Evolutionary conservation across 2,888 invertebrate genomes (phyloP), one percentile per base, ranked within the genome.

Genomic region (Torymus tubicola): DNA sequence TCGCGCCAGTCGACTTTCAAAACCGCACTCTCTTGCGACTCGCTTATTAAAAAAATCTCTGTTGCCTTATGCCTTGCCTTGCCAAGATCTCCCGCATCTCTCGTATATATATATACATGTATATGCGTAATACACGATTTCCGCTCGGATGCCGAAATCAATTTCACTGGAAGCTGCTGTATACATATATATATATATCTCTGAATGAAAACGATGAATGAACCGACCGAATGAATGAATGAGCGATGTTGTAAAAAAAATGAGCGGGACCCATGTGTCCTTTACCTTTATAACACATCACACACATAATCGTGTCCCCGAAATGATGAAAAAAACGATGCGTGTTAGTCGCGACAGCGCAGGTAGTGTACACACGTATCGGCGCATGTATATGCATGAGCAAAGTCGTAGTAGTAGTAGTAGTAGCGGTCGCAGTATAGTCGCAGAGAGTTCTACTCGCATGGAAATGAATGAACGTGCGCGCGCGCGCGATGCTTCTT

Each of bases 191-290:
- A 42, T 42, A 21, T 2, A 42, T 42, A 5, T 42, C 31, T 31
- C 8, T 86, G 87, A 85, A 84, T 83, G 86, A 85, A 82, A 68
- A 13, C 79, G 57, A 73, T 84, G 86, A 86, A 86, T 86, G 86
- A 77, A 18, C 52, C 31, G 31, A 85, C 71, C 60, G 78, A 82
- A 64, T 13, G 81, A 61, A 73, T 84, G 86, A 86, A 86, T 86
- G 86, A 77, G 52, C 52, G 60, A 24, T 18, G 53, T 42, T 42
- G 21, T 21, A 61, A 64, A 53, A 64, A 70, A 55, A 67, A 55
- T 13, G 50, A 16, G 13, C 50, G 21, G 21, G 61, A 42, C 31
- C 10, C 60, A 24, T 14, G 53, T 31, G 55, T 69, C 69, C 57
- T 75, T 67, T 31, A 42, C 70, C 42, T 42, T 42, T 8, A 21